Percentiles rank a stretch among this genome's conserved stretches.
Evolutionary conservation across 2,888 invertebrate genomes (phyloP).

Genomic region (Campoletis raptor): DNA sequence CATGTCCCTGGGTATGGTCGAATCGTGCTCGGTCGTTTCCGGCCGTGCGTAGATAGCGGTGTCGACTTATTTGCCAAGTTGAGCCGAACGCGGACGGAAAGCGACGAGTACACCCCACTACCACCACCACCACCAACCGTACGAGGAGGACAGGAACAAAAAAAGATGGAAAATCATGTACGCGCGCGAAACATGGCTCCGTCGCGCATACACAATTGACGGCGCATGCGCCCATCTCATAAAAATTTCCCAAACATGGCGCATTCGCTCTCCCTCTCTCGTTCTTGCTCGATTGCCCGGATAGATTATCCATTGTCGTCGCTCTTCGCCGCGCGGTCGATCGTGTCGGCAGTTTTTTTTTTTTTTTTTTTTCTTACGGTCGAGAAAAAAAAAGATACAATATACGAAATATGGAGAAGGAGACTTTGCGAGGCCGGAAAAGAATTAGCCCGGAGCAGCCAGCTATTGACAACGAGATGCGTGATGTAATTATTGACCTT

Average conservation of each 20-base stretch:
- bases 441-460: too few relatives aligned
- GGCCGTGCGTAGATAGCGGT: slow-evolving; percentile 71
- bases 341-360: slow-evolving; percentile 59
- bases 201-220: background rate
- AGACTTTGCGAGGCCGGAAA: too few relatives aligned
- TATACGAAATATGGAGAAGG: background rate
- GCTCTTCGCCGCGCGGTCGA: slow-evolving; percentile 62
- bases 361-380: slow-evolving; percentile 33
- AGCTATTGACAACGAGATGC: too few relatives aligned
- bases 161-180: slow-evolving; percentile 14
- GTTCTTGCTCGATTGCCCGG: slow-evolving; percentile 71
- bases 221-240: slow-evolving; percentile 51
- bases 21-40: slow-evolving; percentile 71
- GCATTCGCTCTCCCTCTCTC: slow-evolving; percentile 51
- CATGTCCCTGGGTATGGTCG: slow-evolving; percentile 69
- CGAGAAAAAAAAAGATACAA: background rate
- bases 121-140: background rate
- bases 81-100: slow-evolving; percentile 48
- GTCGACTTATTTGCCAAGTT: slow-evolving; percentile 67
- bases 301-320: slow-evolving; percentile 43
- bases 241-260: slow-evolving; percentile 55
- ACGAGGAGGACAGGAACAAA: background rate
- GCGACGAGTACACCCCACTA: slow-evolving; percentile 49
- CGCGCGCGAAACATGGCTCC: background rate
- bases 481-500: too few relatives aligned